These are phyloP conservation scores for Sminthurides aquaticus DNA, from an alignment of 2,888 invertebrate species.

Conservation along the genomic window DNA sequence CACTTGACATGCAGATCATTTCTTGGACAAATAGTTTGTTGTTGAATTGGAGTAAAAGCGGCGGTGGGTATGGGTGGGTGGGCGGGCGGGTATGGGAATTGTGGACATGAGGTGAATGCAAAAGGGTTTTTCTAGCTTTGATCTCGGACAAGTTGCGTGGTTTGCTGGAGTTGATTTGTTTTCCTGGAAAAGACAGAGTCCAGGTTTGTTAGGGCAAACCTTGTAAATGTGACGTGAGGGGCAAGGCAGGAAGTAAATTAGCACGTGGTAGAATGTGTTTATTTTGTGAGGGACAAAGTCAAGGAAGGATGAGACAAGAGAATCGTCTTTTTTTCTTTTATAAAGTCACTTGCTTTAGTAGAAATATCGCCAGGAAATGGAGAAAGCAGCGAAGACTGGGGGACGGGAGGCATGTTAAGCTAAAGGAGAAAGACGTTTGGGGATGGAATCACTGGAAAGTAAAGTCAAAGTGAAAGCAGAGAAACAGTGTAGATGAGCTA, in stretches of 20 bases:
- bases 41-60: neutral
- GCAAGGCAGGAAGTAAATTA: neutral
- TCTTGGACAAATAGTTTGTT: neutral
- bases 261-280: neutral
- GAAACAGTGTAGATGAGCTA: too few species aligned
- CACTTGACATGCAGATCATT: neutral
- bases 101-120: too few species aligned
- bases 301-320: neutral
- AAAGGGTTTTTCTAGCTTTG: too few species aligned
- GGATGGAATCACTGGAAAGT: too few species aligned
- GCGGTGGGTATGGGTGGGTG: neutral
- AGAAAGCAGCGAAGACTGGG: neutral
- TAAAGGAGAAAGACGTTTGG: too few species aligned
- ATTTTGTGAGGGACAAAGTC: neutral
- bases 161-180: too few species aligned
- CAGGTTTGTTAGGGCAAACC: too few species aligned
- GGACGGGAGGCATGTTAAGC: too few species aligned
- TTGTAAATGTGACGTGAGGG: too few species aligned
- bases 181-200: too few species aligned
- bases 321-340: neutral
- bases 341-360: neutral
- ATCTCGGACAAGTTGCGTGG: too few species aligned
- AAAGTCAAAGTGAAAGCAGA: too few species aligned
- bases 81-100: neutral
- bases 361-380: neutral